Conservation (phyloP, 2,888 invertebrate species). For the Hydraecia micacea region DNA sequence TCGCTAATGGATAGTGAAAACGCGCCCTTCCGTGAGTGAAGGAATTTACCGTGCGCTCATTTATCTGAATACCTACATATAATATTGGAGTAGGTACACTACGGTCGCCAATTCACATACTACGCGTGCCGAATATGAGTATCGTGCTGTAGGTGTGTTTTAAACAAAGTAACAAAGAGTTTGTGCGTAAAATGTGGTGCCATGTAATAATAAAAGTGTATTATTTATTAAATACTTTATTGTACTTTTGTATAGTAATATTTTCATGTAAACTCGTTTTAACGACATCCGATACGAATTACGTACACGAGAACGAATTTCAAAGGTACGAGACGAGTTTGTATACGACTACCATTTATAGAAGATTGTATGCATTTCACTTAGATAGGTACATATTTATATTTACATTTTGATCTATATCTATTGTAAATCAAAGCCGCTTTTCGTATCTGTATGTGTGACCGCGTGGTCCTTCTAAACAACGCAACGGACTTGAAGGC, state of each 20-base stretch:
- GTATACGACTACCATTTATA: background rate
- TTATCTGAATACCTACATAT: slow-evolving; percentile 14
- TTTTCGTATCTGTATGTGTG: background rate
- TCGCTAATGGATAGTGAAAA: slow-evolving; percentile 33
- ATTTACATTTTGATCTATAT: background rate
- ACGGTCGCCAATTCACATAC: slow-evolving; percentile 8
- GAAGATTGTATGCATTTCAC: slow-evolving; percentile 4
- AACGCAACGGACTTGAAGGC: background rate
- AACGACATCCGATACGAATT: background rate
- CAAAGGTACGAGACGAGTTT: background rate
- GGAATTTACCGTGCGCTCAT: slow-evolving; percentile 23
- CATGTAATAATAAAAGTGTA: background rate
- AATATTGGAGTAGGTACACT: slow-evolving; percentile 5
- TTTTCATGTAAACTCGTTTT: background rate
- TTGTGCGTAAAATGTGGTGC: background rate
- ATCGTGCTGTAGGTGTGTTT: background rate
- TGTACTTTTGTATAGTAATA: background rate
- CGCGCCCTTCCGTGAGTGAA: slow-evolving; percentile 23
- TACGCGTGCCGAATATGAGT: background rate
- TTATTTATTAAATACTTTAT: background rate
- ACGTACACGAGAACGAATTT: background rate
- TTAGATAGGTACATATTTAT: background rate
- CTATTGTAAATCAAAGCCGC: background rate
- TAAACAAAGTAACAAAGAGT: background rate
- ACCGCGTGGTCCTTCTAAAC: no score